These are phyloP conservation scores for Liodrosophila aerea DNA, from an alignment of 2,888 invertebrate genomes.

Conservation along the genomic window DNA sequence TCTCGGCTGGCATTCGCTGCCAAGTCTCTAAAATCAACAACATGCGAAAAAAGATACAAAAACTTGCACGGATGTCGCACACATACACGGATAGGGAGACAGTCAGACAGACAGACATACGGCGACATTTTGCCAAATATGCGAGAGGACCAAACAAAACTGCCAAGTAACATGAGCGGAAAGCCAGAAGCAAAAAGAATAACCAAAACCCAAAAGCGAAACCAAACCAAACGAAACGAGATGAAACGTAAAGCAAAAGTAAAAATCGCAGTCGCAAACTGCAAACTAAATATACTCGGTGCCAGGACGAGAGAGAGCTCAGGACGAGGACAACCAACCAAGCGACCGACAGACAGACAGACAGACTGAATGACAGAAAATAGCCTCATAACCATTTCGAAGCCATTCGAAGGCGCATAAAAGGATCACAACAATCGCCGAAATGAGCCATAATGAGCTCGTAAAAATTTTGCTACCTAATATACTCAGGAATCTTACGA, in stretches of 20 bases:
- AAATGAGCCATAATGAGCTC: constrained; percentile 83
- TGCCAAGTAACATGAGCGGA: constrained; percentile 56
- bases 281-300: constrained; percentile 72
- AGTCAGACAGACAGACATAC: constrained; percentile 45
- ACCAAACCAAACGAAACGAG: constrained; percentile 38
- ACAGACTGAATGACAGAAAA: constrained; percentile 66
- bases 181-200: constrained; percentile 39
- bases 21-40: constrained; percentile 77
- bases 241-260: constrained; percentile 50
- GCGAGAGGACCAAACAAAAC: constrained; percentile 46
- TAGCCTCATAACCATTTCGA: constrained; percentile 81
- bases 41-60: constrained; percentile 70
- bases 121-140: constrained; percentile 74
- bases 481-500: constrained; percentile 82
- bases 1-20: constrained; percentile 53
- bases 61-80: constrained; percentile 65
- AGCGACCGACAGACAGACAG: constrained; percentile 32
- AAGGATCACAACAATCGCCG: constrained; percentile 83
- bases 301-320: constrained; percentile 15
- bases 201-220: constrained; percentile 34
- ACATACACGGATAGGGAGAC: constrained; percentile 33
- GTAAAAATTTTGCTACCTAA: constrained; percentile 83
- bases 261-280: constrained; percentile 75
- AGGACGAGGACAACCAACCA: constrained; percentile 27
- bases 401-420: constrained; percentile 82